Percentiles rank a stretch among this genome's conserved stretches.
Conservation (phyloP, 2,113 vertebrate genomes). For the Chlorodrepanis virens region DNA sequence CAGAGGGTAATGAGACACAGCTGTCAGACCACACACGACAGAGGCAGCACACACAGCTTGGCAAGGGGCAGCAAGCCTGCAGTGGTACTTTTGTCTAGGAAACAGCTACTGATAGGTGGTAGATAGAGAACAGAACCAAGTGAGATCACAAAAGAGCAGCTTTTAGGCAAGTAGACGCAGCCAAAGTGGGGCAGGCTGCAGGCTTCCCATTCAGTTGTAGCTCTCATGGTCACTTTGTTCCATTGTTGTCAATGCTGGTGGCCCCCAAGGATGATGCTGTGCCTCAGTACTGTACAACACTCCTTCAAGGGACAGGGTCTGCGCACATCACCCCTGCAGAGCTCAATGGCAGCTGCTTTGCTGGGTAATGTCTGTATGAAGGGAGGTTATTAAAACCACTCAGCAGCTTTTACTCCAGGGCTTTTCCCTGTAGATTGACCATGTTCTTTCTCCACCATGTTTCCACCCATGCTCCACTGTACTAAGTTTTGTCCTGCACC, state of each 20-base stretch:
- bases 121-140: background rate
- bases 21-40: slow-evolving; percentile 3
- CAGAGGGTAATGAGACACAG: background rate
- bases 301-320: slow-evolving; percentile 13
- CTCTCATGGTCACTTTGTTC: background rate
- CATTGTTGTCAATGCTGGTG: background rate
- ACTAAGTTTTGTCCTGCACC: background rate
- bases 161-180: background rate
- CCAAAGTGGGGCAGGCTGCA: background rate
- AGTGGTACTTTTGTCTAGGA: background rate
- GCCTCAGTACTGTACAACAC: background rate
- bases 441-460: background rate
- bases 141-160: background rate
- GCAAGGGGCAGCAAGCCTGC: background rate
- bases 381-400: background rate
- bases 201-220: background rate
- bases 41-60: background rate
- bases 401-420: background rate
- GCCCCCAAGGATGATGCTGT: background rate
- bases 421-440: background rate
- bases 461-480: background rate
- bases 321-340: background rate
- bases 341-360: background rate
- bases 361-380: background rate
- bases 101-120: background rate